phyloP scores from a whole-genome alignment of 2,888 invertebrate species.

The Lithosia quadra region DNA sequence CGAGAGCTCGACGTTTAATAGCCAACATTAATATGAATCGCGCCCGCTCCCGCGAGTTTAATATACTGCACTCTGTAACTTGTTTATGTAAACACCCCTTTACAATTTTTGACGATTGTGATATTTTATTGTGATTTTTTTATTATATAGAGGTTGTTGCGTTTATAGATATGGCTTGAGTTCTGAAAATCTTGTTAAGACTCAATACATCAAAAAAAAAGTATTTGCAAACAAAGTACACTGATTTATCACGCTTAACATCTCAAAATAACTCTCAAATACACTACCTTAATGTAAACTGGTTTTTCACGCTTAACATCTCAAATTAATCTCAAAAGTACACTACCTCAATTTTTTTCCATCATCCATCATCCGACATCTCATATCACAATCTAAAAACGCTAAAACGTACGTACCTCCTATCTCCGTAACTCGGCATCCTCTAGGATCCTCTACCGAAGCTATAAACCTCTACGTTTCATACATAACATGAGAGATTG shows the following conservation, averaged over 20 bases:
- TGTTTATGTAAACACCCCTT: conserved; percentile 47
- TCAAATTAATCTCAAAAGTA: conserved; percentile 1
- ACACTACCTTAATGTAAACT: too few relatives aligned
- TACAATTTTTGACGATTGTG: conserved; percentile 39
- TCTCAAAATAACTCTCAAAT: not conserved
- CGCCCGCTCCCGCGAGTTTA: conserved; percentile 54
- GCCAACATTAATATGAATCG: conserved; percentile 74
- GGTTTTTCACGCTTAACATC: not conserved
- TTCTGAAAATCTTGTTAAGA: too few relatives aligned
- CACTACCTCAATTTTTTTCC: not conserved
- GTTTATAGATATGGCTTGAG: not conserved
- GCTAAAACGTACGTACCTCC: conserved; percentile 12
- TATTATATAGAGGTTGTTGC: not conserved
- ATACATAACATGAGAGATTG: conserved; percentile 63
- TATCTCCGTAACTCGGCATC: conserved; percentile 10
- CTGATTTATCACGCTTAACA: not conserved
- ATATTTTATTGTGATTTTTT: conserved; percentile 20
- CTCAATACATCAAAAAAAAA: not conserved
- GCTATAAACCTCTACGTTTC: conserved; percentile 52
- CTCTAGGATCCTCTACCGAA: conserved; percentile 10
- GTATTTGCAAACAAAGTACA: not conserved
- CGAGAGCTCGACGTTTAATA: conserved; percentile 70
- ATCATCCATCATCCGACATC: conserved; percentile 13
- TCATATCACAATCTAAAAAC: conserved; percentile 17
- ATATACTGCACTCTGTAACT: conserved; percentile 47